A percentile compares a stretch with the other conserved stretches of the same genome.
These are phyloP conservation scores for Thamnophis sirtalis DNA, from an alignment of 2,113 vertebrate species.

Conservation along the genomic window DNA sequence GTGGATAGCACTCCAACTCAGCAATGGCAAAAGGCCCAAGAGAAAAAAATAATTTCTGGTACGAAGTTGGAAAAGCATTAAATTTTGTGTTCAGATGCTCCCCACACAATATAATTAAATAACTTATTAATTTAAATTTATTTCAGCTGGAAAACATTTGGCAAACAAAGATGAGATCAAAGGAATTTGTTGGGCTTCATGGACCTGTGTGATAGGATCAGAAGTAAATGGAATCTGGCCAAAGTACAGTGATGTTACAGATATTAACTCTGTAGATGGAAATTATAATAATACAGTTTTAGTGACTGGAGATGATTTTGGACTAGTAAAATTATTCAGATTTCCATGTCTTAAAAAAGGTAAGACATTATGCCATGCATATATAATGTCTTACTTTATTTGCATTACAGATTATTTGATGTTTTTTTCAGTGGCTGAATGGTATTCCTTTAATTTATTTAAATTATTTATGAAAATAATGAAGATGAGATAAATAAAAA, in stretches of 20 bases:
- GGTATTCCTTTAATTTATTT: not conserved
- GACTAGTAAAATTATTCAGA: slow-evolving; percentile 87
- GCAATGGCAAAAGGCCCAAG: not conserved
- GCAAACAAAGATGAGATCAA: slow-evolving; percentile 87
- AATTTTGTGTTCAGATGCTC: not conserved
- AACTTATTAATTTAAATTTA: slow-evolving; percentile 16
- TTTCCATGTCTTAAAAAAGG: slow-evolving; percentile 97
- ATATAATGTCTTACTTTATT: not conserved
- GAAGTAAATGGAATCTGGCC: slow-evolving; percentile 96
- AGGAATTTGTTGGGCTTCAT: slow-evolving; percentile 90
- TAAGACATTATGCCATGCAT: slow-evolving; percentile 35
- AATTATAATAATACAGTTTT: slow-evolving; percentile 88
- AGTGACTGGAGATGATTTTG: slow-evolving; percentile 90
- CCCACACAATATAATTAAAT: not conserved
- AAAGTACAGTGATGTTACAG: slow-evolving; percentile 84
- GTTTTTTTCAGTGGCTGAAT: not conserved
- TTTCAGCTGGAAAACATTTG: slow-evolving; percentile 86
- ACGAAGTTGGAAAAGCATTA: not conserved
- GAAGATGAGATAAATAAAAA: not conserved
- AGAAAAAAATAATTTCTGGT: not conserved
- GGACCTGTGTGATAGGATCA: slow-evolving; percentile 88
- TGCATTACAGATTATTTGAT: not conserved
- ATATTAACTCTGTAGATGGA: slow-evolving; percentile 92
- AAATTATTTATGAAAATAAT: not conserved
- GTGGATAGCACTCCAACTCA: not conserved